Evolutionary conservation across 1,140 invertebrate species (phyloP).

Genomic region (Ruditapes philippinarum): DNA sequence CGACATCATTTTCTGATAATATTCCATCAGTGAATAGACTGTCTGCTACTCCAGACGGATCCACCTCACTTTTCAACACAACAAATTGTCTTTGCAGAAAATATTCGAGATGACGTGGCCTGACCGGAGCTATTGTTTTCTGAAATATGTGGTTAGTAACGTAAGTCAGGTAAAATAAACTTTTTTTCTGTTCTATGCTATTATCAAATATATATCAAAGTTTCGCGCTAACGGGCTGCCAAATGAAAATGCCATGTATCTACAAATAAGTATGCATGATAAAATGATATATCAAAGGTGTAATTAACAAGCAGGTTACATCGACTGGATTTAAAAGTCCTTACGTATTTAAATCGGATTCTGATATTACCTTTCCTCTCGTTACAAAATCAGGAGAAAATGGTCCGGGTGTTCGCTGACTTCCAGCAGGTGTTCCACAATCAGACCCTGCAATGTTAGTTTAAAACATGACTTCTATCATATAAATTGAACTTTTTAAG

Average conservation of each 20-base stretch:
- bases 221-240: too few species aligned
- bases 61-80: neutral
- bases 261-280: too few species aligned
- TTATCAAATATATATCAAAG: too few species aligned
- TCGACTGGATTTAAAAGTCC: too few species aligned
- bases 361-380: conserved; percentile 4
- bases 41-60: neutral
- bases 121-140: neutral
- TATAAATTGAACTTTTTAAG: too few species aligned
- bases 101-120: neutral
- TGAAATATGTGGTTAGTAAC: neutral
- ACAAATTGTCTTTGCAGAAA: neutral
- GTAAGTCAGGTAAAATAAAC: too few species aligned
- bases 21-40: neutral
- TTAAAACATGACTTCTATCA: neutral
- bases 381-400: neutral
- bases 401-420: neutral
- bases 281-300: too few species aligned
- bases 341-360: too few species aligned
- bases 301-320: too few species aligned
- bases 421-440: neutral
- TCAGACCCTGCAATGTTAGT: neutral
- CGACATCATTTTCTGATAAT: neutral
- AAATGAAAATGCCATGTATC: too few species aligned
- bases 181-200: too few species aligned